phyloP scores from a whole-genome alignment of 2,797 vertebrate species.

The Ateles fusciceps region DNA sequence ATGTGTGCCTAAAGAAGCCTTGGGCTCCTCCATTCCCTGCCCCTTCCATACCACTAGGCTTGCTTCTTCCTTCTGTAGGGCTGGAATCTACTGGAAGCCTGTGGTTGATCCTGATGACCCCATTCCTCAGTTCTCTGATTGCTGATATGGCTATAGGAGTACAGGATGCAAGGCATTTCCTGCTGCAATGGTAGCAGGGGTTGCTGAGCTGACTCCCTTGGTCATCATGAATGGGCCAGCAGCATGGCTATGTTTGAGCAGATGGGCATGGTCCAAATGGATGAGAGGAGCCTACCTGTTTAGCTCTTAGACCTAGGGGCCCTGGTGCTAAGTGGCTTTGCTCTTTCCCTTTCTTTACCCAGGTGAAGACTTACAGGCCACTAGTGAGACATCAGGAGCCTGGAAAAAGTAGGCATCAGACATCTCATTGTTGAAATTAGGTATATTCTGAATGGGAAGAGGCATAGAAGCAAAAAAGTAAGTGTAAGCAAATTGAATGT shows the following conservation, averaged over 20 bases:
- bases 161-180: background rate
- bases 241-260: background rate
- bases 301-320: background rate
- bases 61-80: background rate
- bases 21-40: background rate
- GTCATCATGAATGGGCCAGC: background rate
- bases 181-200: background rate
- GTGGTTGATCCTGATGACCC: background rate
- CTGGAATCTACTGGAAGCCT: background rate
- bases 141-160: background rate
- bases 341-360: background rate
- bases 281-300: background rate
- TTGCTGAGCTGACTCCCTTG: background rate
- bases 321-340: background rate
- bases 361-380: background rate
- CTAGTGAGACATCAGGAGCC: background rate
- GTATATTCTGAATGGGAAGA: slow-evolving; percentile 28
- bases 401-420: background rate
- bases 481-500: background rate
- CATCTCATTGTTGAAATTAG: slow-evolving; percentile 8
- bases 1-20: background rate
- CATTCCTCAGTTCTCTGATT: background rate
- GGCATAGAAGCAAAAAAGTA: background rate
- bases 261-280: background rate
- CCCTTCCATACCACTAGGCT: background rate